Conservation (phyloP, 2,797 vertebrate species). For the Sebastes vulpes region DNA sequence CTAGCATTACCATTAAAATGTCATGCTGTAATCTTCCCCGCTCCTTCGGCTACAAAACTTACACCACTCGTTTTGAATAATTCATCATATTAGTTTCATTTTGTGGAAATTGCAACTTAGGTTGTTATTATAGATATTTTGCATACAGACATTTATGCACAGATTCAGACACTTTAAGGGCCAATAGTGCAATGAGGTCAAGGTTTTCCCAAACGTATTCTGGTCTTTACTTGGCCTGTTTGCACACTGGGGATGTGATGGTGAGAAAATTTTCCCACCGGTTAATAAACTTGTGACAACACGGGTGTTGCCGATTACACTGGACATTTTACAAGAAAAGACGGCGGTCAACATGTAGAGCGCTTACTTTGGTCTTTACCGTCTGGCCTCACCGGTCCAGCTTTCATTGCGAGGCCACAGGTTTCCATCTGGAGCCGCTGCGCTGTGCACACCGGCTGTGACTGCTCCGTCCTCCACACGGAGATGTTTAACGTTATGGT, state of each 20-base stretch:
- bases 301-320: too few relatives aligned
- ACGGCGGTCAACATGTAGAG: too few relatives aligned
- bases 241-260: neutral
- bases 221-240: conserved; percentile 7
- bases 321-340: too few relatives aligned
- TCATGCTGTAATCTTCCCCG: conserved; percentile 13
- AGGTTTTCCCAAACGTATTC: conserved; percentile 14
- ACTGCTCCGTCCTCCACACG: too few relatives aligned
- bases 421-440: too few relatives aligned
- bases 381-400: too few relatives aligned
- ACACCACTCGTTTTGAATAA: neutral
- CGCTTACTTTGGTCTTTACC: too few relatives aligned
- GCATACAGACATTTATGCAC: neutral
- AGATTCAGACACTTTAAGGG: neutral
- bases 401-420: too few relatives aligned
- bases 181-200: neutral
- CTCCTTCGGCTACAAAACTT: conserved; percentile 1
- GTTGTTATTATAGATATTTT: neutral
- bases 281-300: too few relatives aligned
- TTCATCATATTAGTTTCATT: neutral
- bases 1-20: conserved; percentile 5
- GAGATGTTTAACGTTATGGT: too few relatives aligned
- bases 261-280: rapidly evolving
- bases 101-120: neutral
- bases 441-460: too few relatives aligned